Percentiles rank a stretch among this genome's conserved stretches.
Evolutionary conservation across 2,113 vertebrate genomes (phyloP).

Genomic region (Polyodon spathula): DNA sequence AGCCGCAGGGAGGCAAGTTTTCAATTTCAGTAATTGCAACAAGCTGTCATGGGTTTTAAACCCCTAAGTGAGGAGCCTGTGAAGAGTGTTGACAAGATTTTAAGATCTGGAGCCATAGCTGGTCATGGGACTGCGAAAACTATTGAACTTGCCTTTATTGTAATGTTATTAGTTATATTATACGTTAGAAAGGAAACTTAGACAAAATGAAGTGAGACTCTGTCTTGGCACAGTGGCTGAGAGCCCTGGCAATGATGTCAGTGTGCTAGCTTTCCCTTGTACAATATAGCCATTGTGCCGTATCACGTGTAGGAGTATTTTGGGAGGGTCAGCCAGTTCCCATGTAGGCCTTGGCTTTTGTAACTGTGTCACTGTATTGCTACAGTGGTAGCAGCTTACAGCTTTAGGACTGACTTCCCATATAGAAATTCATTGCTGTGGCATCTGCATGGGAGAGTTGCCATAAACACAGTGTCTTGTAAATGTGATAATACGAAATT

Average conservation of each 20-base stretch:
- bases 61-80: conserved; percentile 21
- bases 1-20: conserved; percentile 28
- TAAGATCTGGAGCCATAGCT: conserved; percentile 31
- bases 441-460: too few relatives aligned
- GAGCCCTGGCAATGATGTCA: background rate
- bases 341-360: too few relatives aligned
- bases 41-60: conserved; percentile 37
- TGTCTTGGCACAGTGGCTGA: background rate
- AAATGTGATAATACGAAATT: too few relatives aligned
- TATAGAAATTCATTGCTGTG: too few relatives aligned
- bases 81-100: conserved; percentile 31
- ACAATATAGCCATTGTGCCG: conserved; percentile 1
- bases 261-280: background rate
- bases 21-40: conserved; percentile 39
- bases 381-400: too few relatives aligned
- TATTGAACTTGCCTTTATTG: conserved; percentile 14
- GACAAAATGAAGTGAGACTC: background rate
- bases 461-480: too few relatives aligned
- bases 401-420: too few relatives aligned
- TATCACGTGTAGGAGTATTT: background rate
- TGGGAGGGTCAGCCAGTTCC: background rate
- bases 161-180: too few relatives aligned
- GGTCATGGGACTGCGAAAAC: conserved; percentile 24
- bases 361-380: too few relatives aligned
- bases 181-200: conserved; percentile 1